Evolutionary conservation across 2,797 vertebrate genomes (phyloP).

Genomic region (Garrulus glandarius): DNA sequence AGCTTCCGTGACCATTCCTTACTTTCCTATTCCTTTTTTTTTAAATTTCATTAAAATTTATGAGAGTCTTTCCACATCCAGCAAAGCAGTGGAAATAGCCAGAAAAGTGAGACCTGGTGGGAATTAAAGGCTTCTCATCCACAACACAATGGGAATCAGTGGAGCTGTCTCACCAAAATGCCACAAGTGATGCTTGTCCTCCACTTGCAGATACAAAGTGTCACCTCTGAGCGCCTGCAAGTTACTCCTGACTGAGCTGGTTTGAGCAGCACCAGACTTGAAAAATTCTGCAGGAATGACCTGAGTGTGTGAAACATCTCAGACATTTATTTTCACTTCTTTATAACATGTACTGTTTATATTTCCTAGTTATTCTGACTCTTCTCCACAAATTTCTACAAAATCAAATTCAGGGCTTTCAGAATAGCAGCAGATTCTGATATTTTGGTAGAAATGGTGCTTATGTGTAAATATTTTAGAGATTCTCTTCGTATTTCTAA

Average conservation of each 20-base stretch:
- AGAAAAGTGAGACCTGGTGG: background rate
- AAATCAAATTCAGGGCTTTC: background rate
- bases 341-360: background rate
- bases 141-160: background rate
- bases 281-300: background rate
- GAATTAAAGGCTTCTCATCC: background rate
- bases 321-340: background rate
- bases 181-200: background rate
- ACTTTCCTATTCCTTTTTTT: background rate
- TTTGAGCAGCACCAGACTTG: background rate
- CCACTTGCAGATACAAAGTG: background rate
- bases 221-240: background rate
- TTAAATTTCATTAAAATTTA: background rate
- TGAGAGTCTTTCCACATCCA: background rate
- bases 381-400: background rate
- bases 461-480: background rate
- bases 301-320: background rate
- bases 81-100: background rate
- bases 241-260: background rate
- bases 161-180: background rate
- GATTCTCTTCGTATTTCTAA: background rate
- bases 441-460: background rate
- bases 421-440: background rate
- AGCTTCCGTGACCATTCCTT: background rate
- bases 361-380: background rate